Evolutionary conservation across 1,140 invertebrate genomes (phyloP), one percentile per base, ranked within the genome.

Genomic region (Ganaspis sp.): DNA sequence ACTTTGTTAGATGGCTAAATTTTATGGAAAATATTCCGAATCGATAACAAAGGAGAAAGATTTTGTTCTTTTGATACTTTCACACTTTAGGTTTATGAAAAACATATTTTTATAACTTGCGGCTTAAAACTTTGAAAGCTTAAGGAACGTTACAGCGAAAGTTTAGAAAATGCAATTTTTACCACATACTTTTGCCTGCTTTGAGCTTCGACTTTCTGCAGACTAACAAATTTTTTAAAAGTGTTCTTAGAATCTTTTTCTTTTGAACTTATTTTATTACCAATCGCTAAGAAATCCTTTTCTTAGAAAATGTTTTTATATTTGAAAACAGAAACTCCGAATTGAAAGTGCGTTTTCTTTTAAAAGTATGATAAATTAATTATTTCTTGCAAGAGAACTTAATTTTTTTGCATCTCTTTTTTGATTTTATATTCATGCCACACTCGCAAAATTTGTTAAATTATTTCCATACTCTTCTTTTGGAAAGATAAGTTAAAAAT

Each of bases 131-230:
- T 49, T 49, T 49, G n/a, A 1, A 49, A 49, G 45, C 45, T 49
- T 49, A 49, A n/a, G 17, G 45, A 49, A 49, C 45, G 45, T 49
- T 49, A 49, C 45, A 49, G 17, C 45, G n/a, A n/a, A 49, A 49
- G 45, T 49, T 49, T 49, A 49, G 45, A 49, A 49, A 49, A 49
- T 49, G 45, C 45, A 49, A 49, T 49, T 49, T 49, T 49, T 49
- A 49, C 45, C 45, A 17, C 45, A 17, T 17, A 49, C 45, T 49
- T 49, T 15, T 49, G 15, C 1, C 45, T 17, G 15, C 15, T 17
- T 49, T 49, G 45, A 49, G 45, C n/a, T 17, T 49, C 15, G n/a
- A 49, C n/a, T 49, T 49, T 49, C 45, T 49, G 45, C 45, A 15
- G 45, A 49, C 45, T 49, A 49, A 49, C 45, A 49, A 15, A 17